Base-by-base conservation (phyloP, 2,113 vertebrate genomes). In the Puntigrus tetrazona region DNA sequence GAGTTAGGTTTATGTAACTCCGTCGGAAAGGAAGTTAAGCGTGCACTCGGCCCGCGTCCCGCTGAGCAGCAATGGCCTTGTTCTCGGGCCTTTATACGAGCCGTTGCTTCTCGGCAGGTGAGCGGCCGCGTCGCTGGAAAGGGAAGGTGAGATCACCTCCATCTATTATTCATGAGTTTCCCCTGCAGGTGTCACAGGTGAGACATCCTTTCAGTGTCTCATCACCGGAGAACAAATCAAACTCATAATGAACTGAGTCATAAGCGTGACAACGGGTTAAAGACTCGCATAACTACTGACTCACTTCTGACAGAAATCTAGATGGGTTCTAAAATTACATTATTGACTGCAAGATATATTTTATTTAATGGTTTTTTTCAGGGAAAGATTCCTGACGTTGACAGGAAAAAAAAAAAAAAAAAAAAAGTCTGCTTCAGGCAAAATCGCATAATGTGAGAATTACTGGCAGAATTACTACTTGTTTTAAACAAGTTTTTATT, bases 171-270 rank as follows among this genome's bases (percentile, higher is more conserved):
- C 65, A 55, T 73, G 31, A 41, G 27, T 72, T 69, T 82, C 16
- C 45, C 45, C 73, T 31, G 75, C 50, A 57, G 75, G 75, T 77
- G 75, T 77, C 47, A 77, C 47, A 77, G 75, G 50, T 77, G 50
- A 77, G 31, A 57, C 50, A 1, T 77, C 47, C 75, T 55, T 20
- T 52, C 50, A n/a, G 75, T 55, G 57, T 57, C 20, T 50, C 10
- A 57, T 77, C 75, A 38, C 7, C 11, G 3, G 50, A 77, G 50
- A 77, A 77, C 50, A 57, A 57, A 77, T 77, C 50, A 77, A 69
- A 31, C 75, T 77, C 50, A 57, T 77, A 57, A 57, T 77, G 14
- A 77, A 77, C 75, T n/a, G 50, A 77, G 75, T 77, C 31, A 57
- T 8, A 31, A 77, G 50, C 50, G 6, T 77, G 75, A 57, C 20